A percentile compares a stretch with the other conserved stretches of the same genome.
Evolutionary conservation across 2,888 invertebrate genomes (phyloP).

Genomic region (Polymixis flavicincta): DNA sequence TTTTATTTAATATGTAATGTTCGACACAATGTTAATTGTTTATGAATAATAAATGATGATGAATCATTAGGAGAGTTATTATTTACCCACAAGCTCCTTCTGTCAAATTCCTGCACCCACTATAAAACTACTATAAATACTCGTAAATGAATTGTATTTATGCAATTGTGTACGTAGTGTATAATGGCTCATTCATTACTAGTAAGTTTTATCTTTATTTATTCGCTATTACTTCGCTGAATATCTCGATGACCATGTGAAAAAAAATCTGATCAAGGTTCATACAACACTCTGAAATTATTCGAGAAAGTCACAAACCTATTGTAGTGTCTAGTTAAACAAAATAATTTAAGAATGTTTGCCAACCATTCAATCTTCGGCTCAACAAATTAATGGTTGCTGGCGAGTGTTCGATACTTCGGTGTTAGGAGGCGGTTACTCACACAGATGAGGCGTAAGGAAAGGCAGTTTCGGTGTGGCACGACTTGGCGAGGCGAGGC

Average conservation of each 20-base stretch:
- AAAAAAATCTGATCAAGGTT: neutral
- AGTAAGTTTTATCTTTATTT: neutral
- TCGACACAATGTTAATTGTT: too few relatives aligned
- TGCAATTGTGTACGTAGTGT: too few relatives aligned
- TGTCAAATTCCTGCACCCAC: too few relatives aligned
- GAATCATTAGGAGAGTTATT: too few relatives aligned
- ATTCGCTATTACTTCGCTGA: neutral
- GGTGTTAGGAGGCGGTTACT: conserved; percentile 68
- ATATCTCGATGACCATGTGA: neutral
- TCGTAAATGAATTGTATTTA: conserved; percentile 22
- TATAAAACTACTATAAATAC: neutral
- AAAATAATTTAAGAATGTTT: conserved; percentile 41
- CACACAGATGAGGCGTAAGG: conserved; percentile 70
- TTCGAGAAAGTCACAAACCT: neutral
- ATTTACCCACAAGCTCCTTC: too few relatives aligned
- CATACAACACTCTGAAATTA: neutral
- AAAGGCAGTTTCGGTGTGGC: conserved; percentile 72
- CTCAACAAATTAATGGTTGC: conserved; percentile 64
- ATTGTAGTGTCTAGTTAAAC: neutral
- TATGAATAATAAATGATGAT: too few relatives aligned
- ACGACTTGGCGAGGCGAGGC: conserved; percentile 51
- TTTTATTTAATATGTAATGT: too few relatives aligned
- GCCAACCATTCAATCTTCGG: conserved; percentile 65
- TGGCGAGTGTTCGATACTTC: conserved; percentile 52
- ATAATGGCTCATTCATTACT: neutral